Evolutionary conservation across 2,113 vertebrate genomes (phyloP), one percentile per base, ranked within the genome.

Genomic region (Puntigrus tetrazona): DNA sequence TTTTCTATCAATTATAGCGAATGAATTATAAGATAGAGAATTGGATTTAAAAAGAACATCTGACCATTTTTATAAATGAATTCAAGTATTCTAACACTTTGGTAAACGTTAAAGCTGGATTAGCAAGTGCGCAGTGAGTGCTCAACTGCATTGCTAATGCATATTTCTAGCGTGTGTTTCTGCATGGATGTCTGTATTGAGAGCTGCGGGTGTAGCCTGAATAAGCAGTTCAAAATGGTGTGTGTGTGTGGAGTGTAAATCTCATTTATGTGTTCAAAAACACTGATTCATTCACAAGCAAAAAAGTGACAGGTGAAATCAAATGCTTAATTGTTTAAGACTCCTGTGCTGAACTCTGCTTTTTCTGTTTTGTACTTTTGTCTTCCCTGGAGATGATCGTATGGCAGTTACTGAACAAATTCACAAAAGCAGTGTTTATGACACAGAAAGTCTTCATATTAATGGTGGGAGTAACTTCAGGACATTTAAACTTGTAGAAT

Each of bases 241-340:
- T 80, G 86, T 82, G 86, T 87, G 74, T 78, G n/a, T 74, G 83
- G 79, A 82, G 83, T 78, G 55, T 78, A 87, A 87, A 87, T 85
- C 79, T 85, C 18, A 87, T 87, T 87, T 82, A 47, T 47, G 45
- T 47, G 45, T 16, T 47, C 45, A 20, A 52, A 52, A 52, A 52
- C 18, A 20, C 5, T 52, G 16, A 52, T 52, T 52, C 16, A 20
- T 20, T 52, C 50, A 20, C 47, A 50, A 50, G 5, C 41, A 50
- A 6, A 16, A 47, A 47, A 50, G 47, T 50, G 7, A 50, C 5
- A 50, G 14, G 14, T 1, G 18, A 52, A 52, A 52, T 52, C 50
- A 20, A 52, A 52, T 20, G 20, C 50, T 52, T n/a, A n/a, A n/a
- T n/a, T n/a, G n/a, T n/a, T n/a, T n/a, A n/a, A n/a, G n/a, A n/a